Conservation (phyloP, 2,797 vertebrate species). For the Perdix hodgsoniae region DNA sequence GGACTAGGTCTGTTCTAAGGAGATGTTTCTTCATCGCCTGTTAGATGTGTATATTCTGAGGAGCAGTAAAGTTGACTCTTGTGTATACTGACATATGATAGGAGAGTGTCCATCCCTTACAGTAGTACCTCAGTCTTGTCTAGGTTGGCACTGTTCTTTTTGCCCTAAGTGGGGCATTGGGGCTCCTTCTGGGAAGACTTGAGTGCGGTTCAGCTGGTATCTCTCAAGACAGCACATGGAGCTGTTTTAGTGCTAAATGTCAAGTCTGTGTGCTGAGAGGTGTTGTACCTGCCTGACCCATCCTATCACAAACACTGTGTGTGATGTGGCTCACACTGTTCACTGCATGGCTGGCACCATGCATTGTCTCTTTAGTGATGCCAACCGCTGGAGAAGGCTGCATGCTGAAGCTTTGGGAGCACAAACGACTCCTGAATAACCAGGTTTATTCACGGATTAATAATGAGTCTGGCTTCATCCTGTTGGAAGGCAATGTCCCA, state of each 20-base stretch:
- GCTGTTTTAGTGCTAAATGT: neutral
- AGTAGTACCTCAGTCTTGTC: neutral
- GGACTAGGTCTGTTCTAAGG: neutral
- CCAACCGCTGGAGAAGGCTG: rapidly evolving
- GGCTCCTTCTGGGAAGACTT: neutral
- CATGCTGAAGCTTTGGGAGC: neutral
- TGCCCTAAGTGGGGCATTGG: rapidly evolving
- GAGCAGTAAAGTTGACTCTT: neutral
- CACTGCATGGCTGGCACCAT: rapidly evolving
- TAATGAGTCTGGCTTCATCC: neutral
- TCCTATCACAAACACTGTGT: rapidly evolving
- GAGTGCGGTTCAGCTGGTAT: neutral
- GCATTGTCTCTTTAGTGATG: neutral
- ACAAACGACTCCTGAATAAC: neutral
- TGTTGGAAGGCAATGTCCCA: neutral
- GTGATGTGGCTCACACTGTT: rapidly evolving
- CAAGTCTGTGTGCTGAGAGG: neutral
- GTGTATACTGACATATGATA: neutral
- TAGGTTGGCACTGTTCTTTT: neutral
- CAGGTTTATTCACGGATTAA: neutral
- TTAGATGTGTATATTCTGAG: neutral
- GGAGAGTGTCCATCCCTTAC: neutral
- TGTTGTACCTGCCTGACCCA: neutral
- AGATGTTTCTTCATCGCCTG: neutral
- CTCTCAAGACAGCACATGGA: neutral